A percentile compares a stretch with the other conserved stretches of the same genome.
phyloP scores from a whole-genome alignment of 2,797 vertebrate genomes.

The Macroramphosus scolopax region DNA sequence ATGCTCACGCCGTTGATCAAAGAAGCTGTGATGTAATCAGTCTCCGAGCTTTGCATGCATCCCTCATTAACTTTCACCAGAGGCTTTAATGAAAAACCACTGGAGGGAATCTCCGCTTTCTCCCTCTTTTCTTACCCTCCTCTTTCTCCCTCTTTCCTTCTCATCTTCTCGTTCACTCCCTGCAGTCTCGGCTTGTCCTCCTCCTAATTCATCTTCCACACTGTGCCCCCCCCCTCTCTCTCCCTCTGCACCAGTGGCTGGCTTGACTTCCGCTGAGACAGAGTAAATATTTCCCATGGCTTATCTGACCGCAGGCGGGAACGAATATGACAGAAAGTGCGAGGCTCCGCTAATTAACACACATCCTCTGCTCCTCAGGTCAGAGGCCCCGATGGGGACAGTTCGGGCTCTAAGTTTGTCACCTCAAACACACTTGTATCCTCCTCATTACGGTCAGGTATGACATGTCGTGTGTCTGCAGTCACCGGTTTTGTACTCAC shows the following conservation, averaged over 20 bases:
- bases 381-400: constrained; percentile 22
- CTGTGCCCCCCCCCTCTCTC: constrained; percentile 8
- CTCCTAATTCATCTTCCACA: constrained; percentile 61
- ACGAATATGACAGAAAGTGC: constrained; percentile 51
- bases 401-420: constrained; percentile 12
- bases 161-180: constrained; percentile 60
- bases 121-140: constrained; percentile 33
- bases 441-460: constrained; percentile 12
- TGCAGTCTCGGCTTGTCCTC: constrained; percentile 53
- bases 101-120: constrained; percentile 71
- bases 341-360: constrained; percentile 61
- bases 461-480: constrained; percentile 4
- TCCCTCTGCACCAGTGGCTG: constrained; percentile 39
- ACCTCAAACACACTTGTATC: constrained; percentile 10
- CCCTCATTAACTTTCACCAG: constrained; percentile 73
- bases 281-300: constrained; percentile 78
- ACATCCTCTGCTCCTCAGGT: constrained; percentile 21
- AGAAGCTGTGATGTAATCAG: constrained; percentile 69
- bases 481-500: constrained; percentile 10
- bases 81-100: constrained; percentile 77
- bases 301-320: constrained; percentile 68
- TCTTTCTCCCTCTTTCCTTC: constrained; percentile 26
- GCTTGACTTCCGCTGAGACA: constrained; percentile 64
- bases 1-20: constrained; percentile 66
- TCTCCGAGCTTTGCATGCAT: constrained; percentile 60